phyloP scores from a whole-genome alignment of 2,888 invertebrate species.

The Phasia obesa region DNA sequence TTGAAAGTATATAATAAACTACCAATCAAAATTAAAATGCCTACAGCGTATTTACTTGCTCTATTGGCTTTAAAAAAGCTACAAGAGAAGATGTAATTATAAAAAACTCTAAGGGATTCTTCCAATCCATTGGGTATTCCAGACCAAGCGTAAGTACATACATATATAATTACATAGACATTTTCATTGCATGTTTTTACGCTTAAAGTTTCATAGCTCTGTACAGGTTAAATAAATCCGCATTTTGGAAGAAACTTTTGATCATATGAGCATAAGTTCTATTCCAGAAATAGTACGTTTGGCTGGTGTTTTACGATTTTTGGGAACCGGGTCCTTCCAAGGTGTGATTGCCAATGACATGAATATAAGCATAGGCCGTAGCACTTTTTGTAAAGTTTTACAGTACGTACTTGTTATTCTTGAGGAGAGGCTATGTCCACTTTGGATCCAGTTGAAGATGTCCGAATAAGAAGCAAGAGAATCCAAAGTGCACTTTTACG shows the following conservation, averaged over 20 bases:
- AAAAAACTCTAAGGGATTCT: slow-evolving; percentile 7
- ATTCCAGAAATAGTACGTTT: slow-evolving; percentile 30
- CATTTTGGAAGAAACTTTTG: not conserved
- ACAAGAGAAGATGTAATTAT: slow-evolving; percentile 19
- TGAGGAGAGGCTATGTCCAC: slow-evolving; percentile 14
- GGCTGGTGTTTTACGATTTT: slow-evolving; percentile 19
- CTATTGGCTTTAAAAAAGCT: slow-evolving; percentile 23
- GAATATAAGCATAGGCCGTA: slow-evolving; percentile 24
- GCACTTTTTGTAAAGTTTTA: slow-evolving; percentile 16
- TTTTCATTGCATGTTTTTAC: not conserved
- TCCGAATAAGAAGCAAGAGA: slow-evolving; percentile 8
- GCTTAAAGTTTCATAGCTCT: too few relatives aligned
- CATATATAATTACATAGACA: not conserved
- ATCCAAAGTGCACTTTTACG: slow-evolving; percentile 12
- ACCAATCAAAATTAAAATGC: too few relatives aligned
- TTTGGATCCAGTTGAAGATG: slow-evolving; percentile 9
- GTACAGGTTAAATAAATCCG: too few relatives aligned
- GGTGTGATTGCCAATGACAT: slow-evolving; percentile 37
- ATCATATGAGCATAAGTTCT: slow-evolving; percentile 3
- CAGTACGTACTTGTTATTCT: slow-evolving; percentile 13
- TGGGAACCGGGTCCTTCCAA: slow-evolving; percentile 22
- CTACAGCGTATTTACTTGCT: slow-evolving; percentile 8
- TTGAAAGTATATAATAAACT: too few relatives aligned
- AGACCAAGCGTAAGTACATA: slow-evolving; percentile 7
- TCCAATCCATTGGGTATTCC: slow-evolving; percentile 30